A percentile compares a stretch with the other conserved stretches of the same genome.
Evolutionary conservation across 2,888 invertebrate genomes (phyloP).

Genomic region (Lepidochitona cinerea): DNA sequence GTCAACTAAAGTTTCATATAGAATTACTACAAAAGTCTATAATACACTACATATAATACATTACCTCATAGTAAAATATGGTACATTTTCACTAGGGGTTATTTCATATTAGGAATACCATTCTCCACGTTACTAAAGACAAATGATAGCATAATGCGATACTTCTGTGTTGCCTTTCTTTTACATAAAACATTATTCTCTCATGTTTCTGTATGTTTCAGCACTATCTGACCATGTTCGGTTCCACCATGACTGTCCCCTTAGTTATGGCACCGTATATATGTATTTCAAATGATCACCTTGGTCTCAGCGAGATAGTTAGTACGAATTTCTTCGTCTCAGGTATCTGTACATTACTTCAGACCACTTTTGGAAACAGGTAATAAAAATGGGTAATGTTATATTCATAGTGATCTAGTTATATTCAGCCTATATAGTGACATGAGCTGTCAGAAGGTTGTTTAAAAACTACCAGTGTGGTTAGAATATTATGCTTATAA

Average conservation of each 20-base stretch:
- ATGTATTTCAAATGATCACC: constrained; percentile 77
- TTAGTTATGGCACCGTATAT: constrained; percentile 84
- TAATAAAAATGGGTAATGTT: constrained; percentile 26
- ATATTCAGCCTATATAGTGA: not conserved
- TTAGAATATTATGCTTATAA: not conserved
- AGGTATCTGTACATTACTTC: constrained; percentile 67
- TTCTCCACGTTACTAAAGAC: no score
- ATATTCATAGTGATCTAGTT: not conserved
- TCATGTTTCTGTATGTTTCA: no score
- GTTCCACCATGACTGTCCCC: constrained; percentile 83
- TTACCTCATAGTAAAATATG: no score
- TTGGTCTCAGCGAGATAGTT: constrained; percentile 64
- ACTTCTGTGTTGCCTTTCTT: no score
- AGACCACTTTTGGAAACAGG: constrained; percentile 68
- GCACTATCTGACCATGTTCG: constrained; percentile 80
- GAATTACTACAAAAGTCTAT: no score
- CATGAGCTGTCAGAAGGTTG: not conserved
- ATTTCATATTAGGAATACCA: no score
- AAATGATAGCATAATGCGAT: no score
- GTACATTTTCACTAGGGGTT: no score
- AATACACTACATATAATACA: no score
- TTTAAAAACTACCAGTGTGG: not conserved
- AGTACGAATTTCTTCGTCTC: constrained; percentile 69
- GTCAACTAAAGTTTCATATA: no score
- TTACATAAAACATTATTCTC: no score